These are phyloP conservation scores for Clarias platycephalus DNA, from an alignment of 2,797 vertebrate species.

Conservation along the genomic window DNA sequence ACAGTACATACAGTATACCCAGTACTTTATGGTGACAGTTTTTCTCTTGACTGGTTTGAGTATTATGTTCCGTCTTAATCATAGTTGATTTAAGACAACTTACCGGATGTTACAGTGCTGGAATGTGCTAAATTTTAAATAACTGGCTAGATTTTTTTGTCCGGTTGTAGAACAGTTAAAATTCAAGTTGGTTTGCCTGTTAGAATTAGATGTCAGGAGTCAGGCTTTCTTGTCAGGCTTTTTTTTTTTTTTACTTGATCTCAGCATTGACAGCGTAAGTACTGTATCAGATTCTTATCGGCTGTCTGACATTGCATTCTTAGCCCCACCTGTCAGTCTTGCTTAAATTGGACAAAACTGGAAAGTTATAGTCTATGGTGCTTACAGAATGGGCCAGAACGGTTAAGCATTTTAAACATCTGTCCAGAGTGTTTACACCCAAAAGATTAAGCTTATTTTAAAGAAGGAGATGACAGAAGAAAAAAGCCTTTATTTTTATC, in stretches of 20 bases:
- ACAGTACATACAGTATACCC: too few species aligned
- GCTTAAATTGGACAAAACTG: neutral
- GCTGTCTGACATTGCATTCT: neutral
- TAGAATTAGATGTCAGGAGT: neutral
- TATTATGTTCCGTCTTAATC: neutral
- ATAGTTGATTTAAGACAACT: neutral
- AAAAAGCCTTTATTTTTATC: too few species aligned
- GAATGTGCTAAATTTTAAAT: too few species aligned
- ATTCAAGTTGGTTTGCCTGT: neutral
- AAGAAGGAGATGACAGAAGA: neutral
- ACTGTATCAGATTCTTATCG: neutral
- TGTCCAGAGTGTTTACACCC: neutral
- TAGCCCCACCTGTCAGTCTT: neutral
- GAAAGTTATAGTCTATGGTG: neutral
- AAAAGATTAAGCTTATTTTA: neutral
- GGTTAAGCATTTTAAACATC: neutral
- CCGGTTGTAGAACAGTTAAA: neutral
- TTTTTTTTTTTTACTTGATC: neutral
- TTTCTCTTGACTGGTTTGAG: neutral
- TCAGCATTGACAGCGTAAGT: neutral
- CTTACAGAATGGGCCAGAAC: neutral
- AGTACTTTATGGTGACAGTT: neutral
- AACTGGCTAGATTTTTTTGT: neutral
- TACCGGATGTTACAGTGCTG: neutral
- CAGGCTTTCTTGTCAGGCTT: too few species aligned